phyloP scores from a whole-genome alignment of 2,888 invertebrate genomes.

The Cabera pusaria region DNA sequence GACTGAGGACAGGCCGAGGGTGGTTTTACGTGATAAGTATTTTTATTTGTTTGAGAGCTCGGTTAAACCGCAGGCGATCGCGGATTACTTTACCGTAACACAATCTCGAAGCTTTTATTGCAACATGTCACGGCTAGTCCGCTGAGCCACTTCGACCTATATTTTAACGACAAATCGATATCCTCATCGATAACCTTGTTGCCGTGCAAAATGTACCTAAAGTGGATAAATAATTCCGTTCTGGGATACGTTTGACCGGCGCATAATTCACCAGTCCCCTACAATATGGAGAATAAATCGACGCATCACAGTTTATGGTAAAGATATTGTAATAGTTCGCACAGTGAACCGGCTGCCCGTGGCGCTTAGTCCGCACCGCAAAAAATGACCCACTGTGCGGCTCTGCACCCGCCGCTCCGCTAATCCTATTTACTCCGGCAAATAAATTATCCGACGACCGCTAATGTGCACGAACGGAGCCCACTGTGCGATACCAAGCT shows the following conservation, averaged over 20 bases:
- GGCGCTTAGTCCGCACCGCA: conserved; percentile 47
- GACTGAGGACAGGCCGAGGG: conserved; percentile 38
- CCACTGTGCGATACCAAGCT: conserved; percentile 51
- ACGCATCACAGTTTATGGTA: conserved; percentile 28
- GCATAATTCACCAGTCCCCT: conserved; percentile 30
- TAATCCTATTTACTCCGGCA: conserved; percentile 75
- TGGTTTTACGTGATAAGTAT: conserved; percentile 67
- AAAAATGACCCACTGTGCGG: conserved; percentile 66
- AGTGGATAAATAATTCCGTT: conserved; percentile 21
- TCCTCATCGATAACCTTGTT: conserved; percentile 13
- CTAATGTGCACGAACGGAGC: conserved; percentile 56
- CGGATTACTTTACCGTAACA: conserved; percentile 55
- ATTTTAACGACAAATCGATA: too few species aligned
- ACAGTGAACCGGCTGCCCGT: conserved; percentile 31
- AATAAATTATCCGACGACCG: conserved; percentile 70
- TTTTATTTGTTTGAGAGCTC: conserved; percentile 61
- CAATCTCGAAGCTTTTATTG: conserved; percentile 56
- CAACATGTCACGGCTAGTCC: conserved; percentile 44
- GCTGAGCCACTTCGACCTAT: conserved; percentile 17
- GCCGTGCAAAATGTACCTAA: conserved; percentile 14
- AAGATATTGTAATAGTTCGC: conserved; percentile 31
- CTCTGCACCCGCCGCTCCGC: conserved; percentile 61
- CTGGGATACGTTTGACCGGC: conserved; percentile 25
- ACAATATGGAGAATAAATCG: conserved; percentile 33
- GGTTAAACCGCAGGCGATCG: conserved; percentile 48